Evolutionary conservation across 2,113 vertebrate genomes (phyloP).

Genomic region (Lepus timidus): DNA sequence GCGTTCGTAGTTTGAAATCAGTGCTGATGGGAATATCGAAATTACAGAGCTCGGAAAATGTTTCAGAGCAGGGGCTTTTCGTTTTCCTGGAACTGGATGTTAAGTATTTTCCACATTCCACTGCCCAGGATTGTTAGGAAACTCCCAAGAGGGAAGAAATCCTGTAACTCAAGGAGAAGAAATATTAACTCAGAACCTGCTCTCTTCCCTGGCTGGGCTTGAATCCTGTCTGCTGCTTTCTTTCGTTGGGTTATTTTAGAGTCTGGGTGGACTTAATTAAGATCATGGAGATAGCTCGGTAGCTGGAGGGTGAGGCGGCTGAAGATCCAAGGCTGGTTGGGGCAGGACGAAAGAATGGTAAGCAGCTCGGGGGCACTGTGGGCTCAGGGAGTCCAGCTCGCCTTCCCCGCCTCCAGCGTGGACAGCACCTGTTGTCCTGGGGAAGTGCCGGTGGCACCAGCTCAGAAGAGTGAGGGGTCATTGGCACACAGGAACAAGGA

Average conservation of each 20-base stretch:
- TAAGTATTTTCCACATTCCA: not conserved
- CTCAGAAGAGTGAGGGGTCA: too few relatives aligned
- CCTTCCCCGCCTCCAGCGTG: not conserved
- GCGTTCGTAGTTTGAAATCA: not conserved
- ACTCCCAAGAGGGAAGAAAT: not conserved
- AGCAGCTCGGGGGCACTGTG: not conserved
- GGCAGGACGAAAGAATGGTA: not conserved
- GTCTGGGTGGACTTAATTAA: not conserved
- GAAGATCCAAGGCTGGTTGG: not conserved
- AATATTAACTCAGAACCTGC: not conserved
- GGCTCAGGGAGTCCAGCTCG: not conserved
- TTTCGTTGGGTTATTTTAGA: not conserved
- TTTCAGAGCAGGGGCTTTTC: not conserved
- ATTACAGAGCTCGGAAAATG: not conserved
- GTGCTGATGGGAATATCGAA: not conserved
- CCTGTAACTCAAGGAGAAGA: not conserved
- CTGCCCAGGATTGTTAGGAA: not conserved
- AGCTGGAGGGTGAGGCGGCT: not conserved
- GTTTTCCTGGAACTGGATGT: not conserved
- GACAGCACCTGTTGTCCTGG: not conserved
- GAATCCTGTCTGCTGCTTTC: not conserved
- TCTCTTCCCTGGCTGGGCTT: not conserved
- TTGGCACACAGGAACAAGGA: not conserved
- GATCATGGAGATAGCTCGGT: not conserved
- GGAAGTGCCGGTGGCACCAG: not conserved